Evolutionary conservation across 2,797 vertebrate genomes (phyloP), one percentile per base, ranked within the genome.

Genomic region (Microchirus variegatus): DNA sequence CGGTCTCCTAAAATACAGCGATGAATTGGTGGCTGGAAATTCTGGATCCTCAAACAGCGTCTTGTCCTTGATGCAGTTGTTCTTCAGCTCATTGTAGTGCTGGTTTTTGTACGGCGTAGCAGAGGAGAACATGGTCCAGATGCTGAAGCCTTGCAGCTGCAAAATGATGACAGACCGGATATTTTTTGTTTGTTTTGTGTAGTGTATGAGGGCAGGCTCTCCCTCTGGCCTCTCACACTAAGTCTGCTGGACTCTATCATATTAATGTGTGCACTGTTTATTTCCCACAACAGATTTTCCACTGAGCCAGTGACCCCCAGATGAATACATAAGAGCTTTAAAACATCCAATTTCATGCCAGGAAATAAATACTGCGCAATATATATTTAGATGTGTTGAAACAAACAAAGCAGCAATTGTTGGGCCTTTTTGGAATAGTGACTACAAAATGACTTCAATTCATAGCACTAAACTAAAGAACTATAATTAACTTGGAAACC

Each of bases 41-140:
- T 96, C 94, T 0, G 95, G 90, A 40, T 98, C 96, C 77, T 96
- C 93, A 2, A 97, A 99, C 67, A 97, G 93, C 6, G 0, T 83
- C n/a, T 92, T 90, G 62, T 90, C 78, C 55, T 83, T 88, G 52
- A 92, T 69, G 50, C 95, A 96, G 49, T 90, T 80, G 15, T 19
- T 89, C 87, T 94, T 97, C 82, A 98, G 91, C 3, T 93, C 89
- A 0, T 75, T 61, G 42, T 97, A 99, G 67, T 89, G 90, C 87
- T 99, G 97, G 41, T 90, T 93, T 75, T 91, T 94, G 87, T 95
- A 94, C 3, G 88, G 75, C 1, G 70, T 83, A 37, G 82, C 79
- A 0, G 90, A 79, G 50, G 93, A 88, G 76, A 90, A 73, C 96
- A 99, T 98, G 44, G 19, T 85, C 49, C 78, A 47, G 59, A 62